Conservation (phyloP, 1,140 invertebrate genomes). For the Heterodera schachtii region DNA sequence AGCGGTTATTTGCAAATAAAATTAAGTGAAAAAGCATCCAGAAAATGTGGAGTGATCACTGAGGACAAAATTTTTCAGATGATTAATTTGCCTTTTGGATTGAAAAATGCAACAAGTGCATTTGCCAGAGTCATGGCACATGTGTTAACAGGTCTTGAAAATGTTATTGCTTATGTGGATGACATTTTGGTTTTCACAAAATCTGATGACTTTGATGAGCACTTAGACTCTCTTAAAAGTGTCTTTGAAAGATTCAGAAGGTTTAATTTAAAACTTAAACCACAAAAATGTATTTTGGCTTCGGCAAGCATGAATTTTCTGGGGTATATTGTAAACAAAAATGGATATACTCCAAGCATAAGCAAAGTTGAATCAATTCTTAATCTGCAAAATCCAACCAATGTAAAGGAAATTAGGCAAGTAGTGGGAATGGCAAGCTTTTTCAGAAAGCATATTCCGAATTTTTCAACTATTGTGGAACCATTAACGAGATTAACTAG, state of each 20-base stretch:
- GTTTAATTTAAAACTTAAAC: constrained; percentile 33
- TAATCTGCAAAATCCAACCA: constrained; percentile 52
- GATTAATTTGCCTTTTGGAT: constrained; percentile 34
- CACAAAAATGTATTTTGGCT: constrained; percentile 42
- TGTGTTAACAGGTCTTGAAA: constrained; percentile 50
- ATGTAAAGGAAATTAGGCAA: constrained; percentile 49
- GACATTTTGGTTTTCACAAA: constrained; percentile 34
- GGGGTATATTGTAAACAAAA: constrained; percentile 53
- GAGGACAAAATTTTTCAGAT: constrained; percentile 32
- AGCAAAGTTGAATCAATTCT: constrained; percentile 47
- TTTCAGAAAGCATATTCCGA: constrained; percentile 24
- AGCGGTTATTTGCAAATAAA: constrained; percentile 33
- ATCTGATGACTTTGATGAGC: constrained; percentile 11
- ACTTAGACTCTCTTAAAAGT: constrained; percentile 20
- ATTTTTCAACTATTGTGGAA: constrained; percentile 17
- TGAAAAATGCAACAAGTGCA: constrained; percentile 32
- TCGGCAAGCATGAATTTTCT: constrained; percentile 48
- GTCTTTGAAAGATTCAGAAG: constrained; percentile 33
- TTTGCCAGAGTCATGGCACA: constrained; percentile 50
- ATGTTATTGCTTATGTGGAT: constrained; percentile 13
- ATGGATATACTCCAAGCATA: constrained; percentile 52
- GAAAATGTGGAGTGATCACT: constrained; percentile 26
- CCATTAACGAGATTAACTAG: constrained; percentile 19
- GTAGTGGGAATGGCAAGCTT: constrained; percentile 56
- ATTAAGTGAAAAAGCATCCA: constrained; percentile 40